Conservation (phyloP, 2,888 invertebrate species). For the Xanthorhoe designata region DNA sequence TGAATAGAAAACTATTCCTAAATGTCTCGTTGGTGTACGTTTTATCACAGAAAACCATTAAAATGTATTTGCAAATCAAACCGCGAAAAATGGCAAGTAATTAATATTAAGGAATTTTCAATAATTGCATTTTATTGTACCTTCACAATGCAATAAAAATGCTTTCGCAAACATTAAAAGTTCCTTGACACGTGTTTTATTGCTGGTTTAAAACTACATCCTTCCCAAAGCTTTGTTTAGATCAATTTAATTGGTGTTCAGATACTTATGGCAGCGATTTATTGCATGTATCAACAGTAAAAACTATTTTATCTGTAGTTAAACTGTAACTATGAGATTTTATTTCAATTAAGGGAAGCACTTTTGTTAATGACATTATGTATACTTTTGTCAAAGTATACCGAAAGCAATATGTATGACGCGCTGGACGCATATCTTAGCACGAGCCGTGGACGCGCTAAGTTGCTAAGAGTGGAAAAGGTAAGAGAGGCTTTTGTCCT, state of each 20-base stretch:
- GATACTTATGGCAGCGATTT: not conserved
- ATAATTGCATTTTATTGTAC: not conserved
- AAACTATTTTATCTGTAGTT: not conserved
- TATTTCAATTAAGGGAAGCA: not conserved
- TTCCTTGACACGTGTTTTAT: conserved; percentile 26
- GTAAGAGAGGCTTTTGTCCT: no score
- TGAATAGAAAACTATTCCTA: no score
- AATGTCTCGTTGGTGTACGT: no score
- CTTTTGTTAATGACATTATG: not conserved
- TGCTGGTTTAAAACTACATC: not conserved
- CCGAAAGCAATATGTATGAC: no score
- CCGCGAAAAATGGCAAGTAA: no score
- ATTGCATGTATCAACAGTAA: not conserved
- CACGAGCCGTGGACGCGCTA: no score
- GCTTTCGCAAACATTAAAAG: conserved; percentile 8
- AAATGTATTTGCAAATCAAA: no score
- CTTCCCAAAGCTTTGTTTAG: not conserved
- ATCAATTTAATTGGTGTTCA: not conserved
- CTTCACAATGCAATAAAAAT: conserved; percentile 1
- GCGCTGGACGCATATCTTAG: no score
- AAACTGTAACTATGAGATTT: not conserved
- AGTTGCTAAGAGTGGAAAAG: no score
- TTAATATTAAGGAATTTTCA: not conserved
- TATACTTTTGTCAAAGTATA: not conserved
- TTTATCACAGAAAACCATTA: no score